Evolutionary conservation across 2,888 invertebrate genomes (phyloP).

Genomic region (Pseudococcus viburni): DNA sequence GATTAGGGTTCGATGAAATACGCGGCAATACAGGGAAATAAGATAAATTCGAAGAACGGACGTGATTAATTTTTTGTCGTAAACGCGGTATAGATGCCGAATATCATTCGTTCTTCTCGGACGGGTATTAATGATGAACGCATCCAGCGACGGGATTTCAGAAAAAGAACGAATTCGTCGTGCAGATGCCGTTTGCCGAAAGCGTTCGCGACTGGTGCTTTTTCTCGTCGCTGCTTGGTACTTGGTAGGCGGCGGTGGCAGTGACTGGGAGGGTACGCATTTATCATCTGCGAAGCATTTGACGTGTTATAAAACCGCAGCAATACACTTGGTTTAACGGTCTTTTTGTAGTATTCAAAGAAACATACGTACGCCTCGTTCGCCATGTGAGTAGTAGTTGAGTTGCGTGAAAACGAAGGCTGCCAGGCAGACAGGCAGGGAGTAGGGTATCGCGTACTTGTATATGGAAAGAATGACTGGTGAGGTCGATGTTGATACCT

Average conservation of each 20-base stretch:
- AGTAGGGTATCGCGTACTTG: no score
- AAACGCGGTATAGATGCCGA: neutral
- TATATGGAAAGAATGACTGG: no score
- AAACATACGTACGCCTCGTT: neutral
- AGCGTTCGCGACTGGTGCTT: neutral
- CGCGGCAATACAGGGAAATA: no score
- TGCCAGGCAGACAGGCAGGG: no score
- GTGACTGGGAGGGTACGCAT: neutral
- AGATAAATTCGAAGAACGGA: no score
- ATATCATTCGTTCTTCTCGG: neutral
- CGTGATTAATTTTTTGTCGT: no score
- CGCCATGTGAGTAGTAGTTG: no score
- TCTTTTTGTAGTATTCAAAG: neutral
- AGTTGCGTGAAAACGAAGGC: no score
- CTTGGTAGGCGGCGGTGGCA: neutral
- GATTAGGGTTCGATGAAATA: no score
- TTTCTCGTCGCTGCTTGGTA: neutral
- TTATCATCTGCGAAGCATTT: conserved; percentile 29
- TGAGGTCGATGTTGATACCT: no score
- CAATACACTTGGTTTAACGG: neutral
- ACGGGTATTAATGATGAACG: neutral
- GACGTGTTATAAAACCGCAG: conserved; percentile 33
- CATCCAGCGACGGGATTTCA: neutral
- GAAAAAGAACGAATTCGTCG: conserved; percentile 14
- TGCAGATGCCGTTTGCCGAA: neutral